A percentile compares a stretch with the other conserved stretches of the same genome.
Conservation (phyloP, 1,140 invertebrate species). For the Anastrepha ludens region DNA sequence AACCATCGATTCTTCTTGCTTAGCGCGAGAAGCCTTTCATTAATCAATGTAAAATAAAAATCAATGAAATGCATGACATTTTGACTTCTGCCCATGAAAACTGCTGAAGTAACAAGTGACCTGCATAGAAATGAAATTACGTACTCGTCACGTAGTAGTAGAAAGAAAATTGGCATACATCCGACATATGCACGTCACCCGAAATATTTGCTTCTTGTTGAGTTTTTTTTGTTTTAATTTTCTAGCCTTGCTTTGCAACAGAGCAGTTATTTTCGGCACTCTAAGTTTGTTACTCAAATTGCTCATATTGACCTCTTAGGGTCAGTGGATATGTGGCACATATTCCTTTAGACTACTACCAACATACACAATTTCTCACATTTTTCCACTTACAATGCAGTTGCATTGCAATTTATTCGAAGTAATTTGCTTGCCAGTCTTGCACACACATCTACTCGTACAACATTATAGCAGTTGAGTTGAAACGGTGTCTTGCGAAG, state of each 20-base stretch:
- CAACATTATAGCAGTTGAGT: background rate
- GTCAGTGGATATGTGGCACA: constrained; percentile 35
- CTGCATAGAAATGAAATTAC: background rate
- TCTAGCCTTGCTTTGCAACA: background rate
- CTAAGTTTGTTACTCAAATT: background rate
- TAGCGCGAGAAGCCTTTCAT: no score
- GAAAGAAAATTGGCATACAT: background rate
- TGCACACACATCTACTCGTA: background rate
- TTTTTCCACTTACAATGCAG: background rate
- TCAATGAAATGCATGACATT: no score
- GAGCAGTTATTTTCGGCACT: background rate
- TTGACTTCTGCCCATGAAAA: no score
- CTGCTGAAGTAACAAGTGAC: background rate
- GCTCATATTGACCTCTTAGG: constrained; percentile 26
- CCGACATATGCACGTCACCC: background rate
- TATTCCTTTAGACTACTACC: background rate
- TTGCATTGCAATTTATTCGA: background rate
- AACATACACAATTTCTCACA: background rate
- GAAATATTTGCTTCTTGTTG: background rate
- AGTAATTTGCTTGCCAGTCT: background rate
- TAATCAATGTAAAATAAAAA: no score
- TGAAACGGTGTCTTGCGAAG: background rate
- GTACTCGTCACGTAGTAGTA: background rate
- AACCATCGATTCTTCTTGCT: no score
- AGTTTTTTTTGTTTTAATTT: background rate